Evolutionary conservation across 92 coral and sea anemone species (phyloP).

Genomic region (Paragorgia papillata): DNA sequence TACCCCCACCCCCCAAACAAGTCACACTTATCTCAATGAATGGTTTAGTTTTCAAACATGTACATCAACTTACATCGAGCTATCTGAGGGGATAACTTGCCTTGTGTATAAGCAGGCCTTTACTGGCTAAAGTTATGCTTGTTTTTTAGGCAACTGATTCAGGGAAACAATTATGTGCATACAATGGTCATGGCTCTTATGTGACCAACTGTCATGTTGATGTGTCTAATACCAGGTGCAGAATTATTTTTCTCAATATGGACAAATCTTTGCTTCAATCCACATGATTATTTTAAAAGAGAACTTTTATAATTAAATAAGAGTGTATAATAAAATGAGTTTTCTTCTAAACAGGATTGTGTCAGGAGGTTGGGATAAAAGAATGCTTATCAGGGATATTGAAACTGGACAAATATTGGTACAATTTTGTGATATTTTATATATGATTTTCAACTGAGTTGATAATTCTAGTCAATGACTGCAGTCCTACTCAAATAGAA

Average conservation of each 20-base stretch:
- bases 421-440: conserved; percentile 17
- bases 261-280: neutral
- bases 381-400: conserved; percentile 81
- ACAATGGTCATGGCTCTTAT: conserved; percentile 81
- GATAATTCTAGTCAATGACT: too few species aligned
- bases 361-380: conserved; percentile 99
- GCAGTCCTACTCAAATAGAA: too few species aligned
- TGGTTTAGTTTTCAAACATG: too few species aligned
- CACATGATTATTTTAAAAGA: neutral
- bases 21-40: too few species aligned
- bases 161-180: conserved; percentile 75
- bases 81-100: too few species aligned
- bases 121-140: too few species aligned
- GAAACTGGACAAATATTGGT: conserved; percentile 88
- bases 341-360: conserved; percentile 66
- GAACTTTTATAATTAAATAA: too few species aligned
- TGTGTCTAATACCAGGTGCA: conserved; percentile 74
- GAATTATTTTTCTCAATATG: neutral
- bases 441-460: too few species aligned
- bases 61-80: too few species aligned
- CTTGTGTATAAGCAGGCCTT: too few species aligned
- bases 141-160: conserved; percentile 68
- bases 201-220: conserved; percentile 84
- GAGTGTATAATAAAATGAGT: too few species aligned
- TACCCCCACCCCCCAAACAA: too few species aligned